Percentiles rank a stretch among this genome's conserved stretches.
Conservation (phyloP, 1,140 invertebrate species). For the Hycleus phaleratus region DNA sequence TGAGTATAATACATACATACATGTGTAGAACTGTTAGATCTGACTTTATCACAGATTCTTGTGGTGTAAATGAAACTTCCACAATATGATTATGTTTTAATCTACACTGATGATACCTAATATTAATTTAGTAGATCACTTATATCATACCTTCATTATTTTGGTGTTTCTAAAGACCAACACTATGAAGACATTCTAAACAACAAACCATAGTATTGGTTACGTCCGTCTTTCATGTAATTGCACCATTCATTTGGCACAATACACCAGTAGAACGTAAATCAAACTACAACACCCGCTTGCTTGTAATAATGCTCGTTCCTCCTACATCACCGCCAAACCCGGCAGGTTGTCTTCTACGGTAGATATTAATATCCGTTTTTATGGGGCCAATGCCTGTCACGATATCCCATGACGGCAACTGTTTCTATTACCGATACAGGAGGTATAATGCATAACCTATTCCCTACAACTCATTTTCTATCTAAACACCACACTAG, state of each 20-base stretch:
- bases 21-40: no score
- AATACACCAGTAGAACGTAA: constrained; percentile 23
- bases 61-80: no score
- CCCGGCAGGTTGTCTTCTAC: constrained; percentile 15
- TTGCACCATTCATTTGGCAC: constrained; percentile 20
- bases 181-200: no score
- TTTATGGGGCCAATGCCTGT: constrained; percentile 15
- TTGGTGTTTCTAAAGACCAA: no score
- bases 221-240: constrained; percentile 21
- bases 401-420: neutral
- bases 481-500: constrained; percentile 6
- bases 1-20: no score
- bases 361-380: constrained; percentile 22
- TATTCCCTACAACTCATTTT: constrained; percentile 5
- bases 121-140: no score
- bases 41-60: no score
- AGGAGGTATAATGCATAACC: neutral
- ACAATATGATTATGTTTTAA: no score
- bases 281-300: constrained; percentile 23
- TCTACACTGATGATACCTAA: no score
- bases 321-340: constrained; percentile 12
- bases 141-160: no score
- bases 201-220: neutral
- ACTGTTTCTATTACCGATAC: no score
- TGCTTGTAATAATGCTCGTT: constrained; percentile 26